phyloP scores from a whole-genome alignment of 2,888 invertebrate species.

The Idaea biselata region DNA sequence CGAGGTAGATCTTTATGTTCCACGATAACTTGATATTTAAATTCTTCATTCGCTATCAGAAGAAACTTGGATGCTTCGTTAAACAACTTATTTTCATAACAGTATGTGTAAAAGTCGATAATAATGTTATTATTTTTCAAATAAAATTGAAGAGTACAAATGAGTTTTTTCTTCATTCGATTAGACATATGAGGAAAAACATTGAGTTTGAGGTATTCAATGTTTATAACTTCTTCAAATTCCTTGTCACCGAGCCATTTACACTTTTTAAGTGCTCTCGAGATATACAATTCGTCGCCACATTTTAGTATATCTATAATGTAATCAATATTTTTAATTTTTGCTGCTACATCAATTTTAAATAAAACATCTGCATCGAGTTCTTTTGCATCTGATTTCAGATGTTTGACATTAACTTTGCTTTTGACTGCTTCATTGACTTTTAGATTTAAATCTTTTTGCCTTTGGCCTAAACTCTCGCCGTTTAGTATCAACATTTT shows the following conservation, averaged over 20 bases:
- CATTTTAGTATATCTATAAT: conserved; percentile 51
- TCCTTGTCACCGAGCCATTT: conserved; percentile 49
- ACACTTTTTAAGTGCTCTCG: conserved; percentile 50
- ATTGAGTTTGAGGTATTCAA: conserved; percentile 46
- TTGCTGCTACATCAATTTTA: conserved; percentile 60
- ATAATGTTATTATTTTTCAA: conserved; percentile 41
- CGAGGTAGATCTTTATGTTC: conserved; percentile 10
- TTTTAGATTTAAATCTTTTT: conserved; percentile 42
- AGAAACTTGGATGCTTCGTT: conserved; percentile 51
- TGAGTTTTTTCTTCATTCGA: conserved; percentile 54
- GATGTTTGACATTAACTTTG: conserved; percentile 34
- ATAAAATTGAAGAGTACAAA: conserved; percentile 39
- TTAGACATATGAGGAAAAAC: conserved; percentile 57
- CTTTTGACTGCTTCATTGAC: conserved; percentile 36
- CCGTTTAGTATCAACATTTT: conserved; percentile 44
- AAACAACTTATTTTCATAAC: conserved; percentile 32
- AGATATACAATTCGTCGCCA: conserved; percentile 52
- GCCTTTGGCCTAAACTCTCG: conserved; percentile 41
- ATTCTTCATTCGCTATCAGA: conserved; percentile 41
- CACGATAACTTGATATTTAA: conserved; percentile 43
- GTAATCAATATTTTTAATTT: conserved; percentile 48
- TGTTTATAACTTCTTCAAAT: conserved; percentile 43
- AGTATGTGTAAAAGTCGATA: conserved; percentile 48
- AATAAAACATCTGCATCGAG: conserved; percentile 54
- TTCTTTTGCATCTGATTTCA: conserved; percentile 34